phyloP scores from a whole-genome alignment of 1,140 invertebrate genomes.

The Drosophila repletoides region DNA sequence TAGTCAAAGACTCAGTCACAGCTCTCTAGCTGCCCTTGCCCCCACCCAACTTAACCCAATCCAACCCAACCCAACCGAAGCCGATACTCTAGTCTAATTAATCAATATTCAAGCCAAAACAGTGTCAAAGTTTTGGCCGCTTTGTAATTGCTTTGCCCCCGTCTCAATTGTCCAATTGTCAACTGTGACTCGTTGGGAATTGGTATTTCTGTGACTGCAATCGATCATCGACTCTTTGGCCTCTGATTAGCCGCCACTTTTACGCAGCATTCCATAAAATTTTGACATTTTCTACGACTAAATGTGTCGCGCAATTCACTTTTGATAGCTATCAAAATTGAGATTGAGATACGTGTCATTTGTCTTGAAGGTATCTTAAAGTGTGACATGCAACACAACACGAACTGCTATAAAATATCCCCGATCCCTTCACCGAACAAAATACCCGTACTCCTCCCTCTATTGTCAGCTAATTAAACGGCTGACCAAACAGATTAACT shows the following conservation, averaged over 20 bases:
- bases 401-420: no score
- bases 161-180: no score
- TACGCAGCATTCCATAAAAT: conserved; percentile 57
- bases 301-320: conserved; percentile 22
- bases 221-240: conserved; percentile 57
- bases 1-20: background rate
- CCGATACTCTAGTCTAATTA: conserved; percentile 76
- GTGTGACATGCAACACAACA: conserved; percentile 7
- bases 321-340: conserved; percentile 14
- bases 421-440: no score
- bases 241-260: conserved; percentile 72
- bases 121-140: conserved; percentile 59
- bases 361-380: conserved; percentile 20
- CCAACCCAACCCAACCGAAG: background rate
- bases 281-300: conserved; percentile 60
- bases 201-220: conserved; percentile 46
- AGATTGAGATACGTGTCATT: conserved; percentile 39
- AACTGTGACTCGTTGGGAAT: conserved; percentile 36
- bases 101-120: conserved; percentile 65
- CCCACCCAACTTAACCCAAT: background rate
- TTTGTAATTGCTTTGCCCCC: conserved; percentile 37
- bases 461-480: conserved; percentile 70
- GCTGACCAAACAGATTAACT: conserved; percentile 59
- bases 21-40: no score
- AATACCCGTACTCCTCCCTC: no score